phyloP scores from a whole-genome alignment of 2,797 vertebrate genomes.

The Cirrhinus molitorella region DNA sequence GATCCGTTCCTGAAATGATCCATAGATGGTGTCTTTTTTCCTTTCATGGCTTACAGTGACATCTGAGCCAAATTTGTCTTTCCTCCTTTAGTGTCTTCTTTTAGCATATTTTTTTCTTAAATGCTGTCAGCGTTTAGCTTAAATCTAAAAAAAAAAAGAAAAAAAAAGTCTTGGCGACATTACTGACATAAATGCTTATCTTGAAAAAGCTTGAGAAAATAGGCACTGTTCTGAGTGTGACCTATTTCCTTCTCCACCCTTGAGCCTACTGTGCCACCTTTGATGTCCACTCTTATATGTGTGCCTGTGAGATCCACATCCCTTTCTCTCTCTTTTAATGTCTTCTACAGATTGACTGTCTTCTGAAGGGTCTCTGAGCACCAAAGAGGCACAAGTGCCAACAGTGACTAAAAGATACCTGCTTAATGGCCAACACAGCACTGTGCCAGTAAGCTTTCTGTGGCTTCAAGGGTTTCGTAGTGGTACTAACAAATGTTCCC shows the following conservation, averaged over 20 bases:
- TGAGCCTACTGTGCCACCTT: conserved; percentile 10
- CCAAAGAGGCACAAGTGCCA: conserved; percentile 51
- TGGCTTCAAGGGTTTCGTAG: conserved; percentile 23
- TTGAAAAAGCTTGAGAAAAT: conserved; percentile 44
- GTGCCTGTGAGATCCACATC: conserved; percentile 33
- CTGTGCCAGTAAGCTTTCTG: conserved; percentile 49
- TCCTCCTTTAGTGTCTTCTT: not conserved
- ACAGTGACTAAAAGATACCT: conserved; percentile 53
- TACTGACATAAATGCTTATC: conserved; percentile 47
- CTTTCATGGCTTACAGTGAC: conserved; percentile 31
- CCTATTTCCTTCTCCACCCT: conserved; percentile 58
- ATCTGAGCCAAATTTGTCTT: conserved; percentile 16
- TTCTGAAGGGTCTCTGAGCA: conserved; percentile 37
- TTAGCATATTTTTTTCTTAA: conserved; percentile 18
- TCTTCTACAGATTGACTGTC: conserved; percentile 33
- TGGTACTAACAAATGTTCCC: conserved; percentile 3
- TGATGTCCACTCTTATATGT: conserved; percentile 41
- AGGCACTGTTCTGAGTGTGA: conserved; percentile 52
- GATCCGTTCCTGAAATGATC: conserved; percentile 41
- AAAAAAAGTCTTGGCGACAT: conserved; percentile 20
- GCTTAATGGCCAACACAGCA: conserved; percentile 60
- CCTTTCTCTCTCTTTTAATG: conserved; percentile 34
- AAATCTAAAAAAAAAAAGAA: conserved; percentile 32
- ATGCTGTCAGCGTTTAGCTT: conserved; percentile 20
- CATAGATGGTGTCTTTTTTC: conserved; percentile 44